Conservation (phyloP, 2,113 vertebrate genomes). For the Poeciliopsis occidentalis region DNA sequence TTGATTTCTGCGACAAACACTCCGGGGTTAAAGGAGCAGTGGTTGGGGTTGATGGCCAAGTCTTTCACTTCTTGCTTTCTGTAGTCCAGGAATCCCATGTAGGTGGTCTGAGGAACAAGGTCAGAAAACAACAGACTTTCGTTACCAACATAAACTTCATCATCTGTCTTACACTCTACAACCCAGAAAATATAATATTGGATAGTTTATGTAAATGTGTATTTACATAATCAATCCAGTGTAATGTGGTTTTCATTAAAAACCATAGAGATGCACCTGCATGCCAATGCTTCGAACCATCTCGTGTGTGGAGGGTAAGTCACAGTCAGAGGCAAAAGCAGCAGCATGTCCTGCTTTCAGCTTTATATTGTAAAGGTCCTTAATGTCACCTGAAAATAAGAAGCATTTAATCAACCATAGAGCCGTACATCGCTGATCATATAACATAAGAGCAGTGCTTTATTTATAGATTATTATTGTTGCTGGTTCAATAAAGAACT, state of each 20-base stretch:
- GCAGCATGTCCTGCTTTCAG: slow-evolving; percentile 89
- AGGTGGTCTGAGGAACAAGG: slow-evolving; percentile 84
- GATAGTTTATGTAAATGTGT: too few species aligned
- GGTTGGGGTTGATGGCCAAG: slow-evolving; percentile 91
- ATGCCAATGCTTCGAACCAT: slow-evolving; percentile 90
- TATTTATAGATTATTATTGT: too few species aligned
- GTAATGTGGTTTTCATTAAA: neutral
- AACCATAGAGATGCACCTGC: slow-evolving; percentile 82
- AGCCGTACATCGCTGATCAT: too few species aligned
- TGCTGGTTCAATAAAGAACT: too few species aligned
- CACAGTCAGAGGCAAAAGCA: slow-evolving; percentile 94
- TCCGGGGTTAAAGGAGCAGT: slow-evolving; percentile 96
- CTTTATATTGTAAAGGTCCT: slow-evolving; percentile 84
- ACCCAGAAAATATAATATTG: too few species aligned
- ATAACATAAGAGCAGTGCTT: too few species aligned
- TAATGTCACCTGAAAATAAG: slow-evolving; percentile 86
- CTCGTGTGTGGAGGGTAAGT: slow-evolving; percentile 89
- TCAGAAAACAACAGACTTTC: slow-evolving; percentile 17
- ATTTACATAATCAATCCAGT: too few species aligned
- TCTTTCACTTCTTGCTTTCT: slow-evolving; percentile 88
- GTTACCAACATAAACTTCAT: neutral
- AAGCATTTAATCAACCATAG: too few species aligned
- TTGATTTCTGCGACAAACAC: slow-evolving; percentile 93
- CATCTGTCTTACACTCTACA: too few species aligned
- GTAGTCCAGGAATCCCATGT: slow-evolving; percentile 97